Percentiles rank a stretch among this genome's conserved stretches.
Evolutionary conservation across 2,113 vertebrate species (phyloP).

Genomic region (Ariopsis seemanni): DNA sequence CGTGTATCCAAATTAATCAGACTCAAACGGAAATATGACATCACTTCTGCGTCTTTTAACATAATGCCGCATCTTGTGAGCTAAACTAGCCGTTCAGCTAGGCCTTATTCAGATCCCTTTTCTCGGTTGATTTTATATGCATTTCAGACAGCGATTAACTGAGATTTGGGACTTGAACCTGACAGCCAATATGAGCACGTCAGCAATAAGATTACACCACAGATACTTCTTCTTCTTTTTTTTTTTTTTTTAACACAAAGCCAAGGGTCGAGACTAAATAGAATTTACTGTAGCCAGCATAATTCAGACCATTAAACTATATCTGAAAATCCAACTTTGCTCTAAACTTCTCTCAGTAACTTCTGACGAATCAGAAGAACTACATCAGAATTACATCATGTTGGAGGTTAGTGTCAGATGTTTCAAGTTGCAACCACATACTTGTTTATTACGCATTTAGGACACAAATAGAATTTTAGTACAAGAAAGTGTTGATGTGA

Average conservation of each 20-base stretch:
- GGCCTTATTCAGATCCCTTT: neutral
- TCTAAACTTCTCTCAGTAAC: neutral
- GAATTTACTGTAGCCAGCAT: neutral
- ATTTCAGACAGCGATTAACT: neutral
- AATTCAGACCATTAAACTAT: neutral
- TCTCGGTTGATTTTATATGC: neutral
- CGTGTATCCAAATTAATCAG: neutral
- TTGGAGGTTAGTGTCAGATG: neutral
- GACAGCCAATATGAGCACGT: neutral
- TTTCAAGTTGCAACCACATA: neutral
- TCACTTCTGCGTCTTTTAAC: neutral
- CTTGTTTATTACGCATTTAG: neutral
- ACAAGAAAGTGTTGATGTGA: neutral
- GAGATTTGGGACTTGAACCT: neutral
- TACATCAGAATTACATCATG: neutral
- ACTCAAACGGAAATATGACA: neutral
- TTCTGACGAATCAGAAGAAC: neutral
- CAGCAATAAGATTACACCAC: conserved; percentile 4
- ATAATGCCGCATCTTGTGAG: neutral
- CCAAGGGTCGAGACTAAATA: neutral
- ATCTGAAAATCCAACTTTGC: neutral
- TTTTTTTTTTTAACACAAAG: neutral
- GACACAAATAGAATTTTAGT: neutral
- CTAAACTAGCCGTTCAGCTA: neutral
- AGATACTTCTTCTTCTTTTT: neutral